Evolutionary conservation across 2,888 invertebrate genomes (phyloP).

Genomic region (Rotaria macrura): DNA sequence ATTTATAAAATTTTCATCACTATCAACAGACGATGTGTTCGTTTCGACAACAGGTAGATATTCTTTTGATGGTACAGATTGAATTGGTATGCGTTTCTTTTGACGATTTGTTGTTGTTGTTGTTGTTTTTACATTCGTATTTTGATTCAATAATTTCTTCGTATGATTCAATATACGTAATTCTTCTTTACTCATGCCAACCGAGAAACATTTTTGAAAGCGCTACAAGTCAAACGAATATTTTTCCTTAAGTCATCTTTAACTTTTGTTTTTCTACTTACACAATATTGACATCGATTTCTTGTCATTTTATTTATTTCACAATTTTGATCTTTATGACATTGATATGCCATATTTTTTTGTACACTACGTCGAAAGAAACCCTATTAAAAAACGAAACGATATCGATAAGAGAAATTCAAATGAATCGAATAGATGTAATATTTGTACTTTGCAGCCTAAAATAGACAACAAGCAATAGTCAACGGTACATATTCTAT

Average conservation of each 20-base stretch:
- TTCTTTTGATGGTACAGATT: neutral
- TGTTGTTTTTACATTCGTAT: neutral
- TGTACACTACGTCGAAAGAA: constrained; percentile 50
- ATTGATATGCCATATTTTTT: constrained; percentile 49
- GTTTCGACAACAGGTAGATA: neutral
- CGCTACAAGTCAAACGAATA: constrained; percentile 35
- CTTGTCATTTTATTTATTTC: constrained; percentile 48
- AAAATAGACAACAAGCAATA: neutral
- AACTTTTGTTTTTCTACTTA: neutral
- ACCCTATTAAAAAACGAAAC: constrained; percentile 40
- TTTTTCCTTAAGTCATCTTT: too few relatives aligned
- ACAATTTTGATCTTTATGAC: constrained; percentile 48
- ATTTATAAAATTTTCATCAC: neutral
- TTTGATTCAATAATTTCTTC: constrained; percentile 14
- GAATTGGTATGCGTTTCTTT: neutral
- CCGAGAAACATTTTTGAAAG: constrained; percentile 46
- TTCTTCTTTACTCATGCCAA: constrained; percentile 49
- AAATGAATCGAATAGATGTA: neutral
- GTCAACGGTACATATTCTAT: too few relatives aligned
- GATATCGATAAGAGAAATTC: neutral
- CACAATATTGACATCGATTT: constrained; percentile 48
- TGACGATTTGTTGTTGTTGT: neutral
- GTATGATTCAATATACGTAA: constrained; percentile 23
- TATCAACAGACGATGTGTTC: neutral
- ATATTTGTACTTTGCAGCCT: neutral